Base-by-base conservation (phyloP, 2,888 invertebrate species). In the Anagyrus pseudococci region DNA sequence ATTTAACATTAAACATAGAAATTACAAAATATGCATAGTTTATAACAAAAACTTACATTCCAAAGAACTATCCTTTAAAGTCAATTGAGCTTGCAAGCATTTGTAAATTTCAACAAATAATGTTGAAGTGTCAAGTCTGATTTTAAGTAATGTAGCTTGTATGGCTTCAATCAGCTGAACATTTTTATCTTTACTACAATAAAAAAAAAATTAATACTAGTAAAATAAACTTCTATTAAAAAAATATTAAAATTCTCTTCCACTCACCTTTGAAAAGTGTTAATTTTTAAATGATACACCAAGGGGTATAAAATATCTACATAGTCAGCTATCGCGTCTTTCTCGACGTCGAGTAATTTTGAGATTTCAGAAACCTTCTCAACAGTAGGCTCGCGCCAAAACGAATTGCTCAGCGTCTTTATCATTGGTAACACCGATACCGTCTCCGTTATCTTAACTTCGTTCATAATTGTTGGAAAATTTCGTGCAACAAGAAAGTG, bases 101-200 rank as follows among this genome's bases (percentile, higher is more conserved):
- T 83, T 77, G 72, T 86, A 87, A 52, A 88, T 77, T 70, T 86
- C 85, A 71, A 84, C 78, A 68, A 86, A 88, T 73, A 85, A 77
- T 50, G 84, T 83, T 22, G 82, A 73, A 62, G 83, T 83, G 43
- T 82, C 81, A 15, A 88, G 78, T 23, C 72, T 79, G 2, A 83
- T 81, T 71, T 83, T 85, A 20, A 82, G 79, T 49, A 89, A 71
- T 1, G 88, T 77, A 29, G 74, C 70, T 26, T 76, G 78, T 67
- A 88, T 79, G 0, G 83, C 82, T 60, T 85, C 84, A 0, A 87
- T 79, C 58, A 88, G 72, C 54, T 81, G 74, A 63, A 82, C 79
- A 71, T 84, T 85, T 1, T 84, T 68, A 57, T 85, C 83, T 75
- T 80, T 79, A 65, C 84, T 85, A 58, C 49, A 72, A 71, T 70